Base-by-base conservation (phyloP, 2,797 vertebrate species). In the Aphelocoma californica region DNA sequence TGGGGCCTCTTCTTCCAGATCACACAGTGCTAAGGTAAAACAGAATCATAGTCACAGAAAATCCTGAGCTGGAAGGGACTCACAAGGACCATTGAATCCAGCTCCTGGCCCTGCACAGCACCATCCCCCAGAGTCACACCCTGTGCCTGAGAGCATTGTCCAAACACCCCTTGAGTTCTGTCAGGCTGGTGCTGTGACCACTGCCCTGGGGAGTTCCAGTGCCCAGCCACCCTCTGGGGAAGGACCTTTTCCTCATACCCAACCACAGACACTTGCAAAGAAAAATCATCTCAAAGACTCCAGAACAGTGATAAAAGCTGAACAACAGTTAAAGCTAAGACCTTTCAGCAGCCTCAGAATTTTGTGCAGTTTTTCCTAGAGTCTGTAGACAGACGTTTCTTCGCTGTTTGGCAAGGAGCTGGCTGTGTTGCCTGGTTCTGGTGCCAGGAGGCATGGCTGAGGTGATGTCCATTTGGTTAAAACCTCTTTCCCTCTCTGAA, bases 21-120 rank as follows among this genome's bases (percentile, higher is more conserved):
- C 9, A 58, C 1, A 2, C 2, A 16, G 18, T 7, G 1, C 32
- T 34, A 20, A 54, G 20, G 31, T 17, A 71, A 74, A 88, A 34
- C 4, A n/a, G 32, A 65, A 25, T 20, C 44, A 44, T 5, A 57
- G 2, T 20, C n/a, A 12, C 9, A n/a, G 44, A 36, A 28, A 3
- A 36, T 2, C 1, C 20, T 45, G 53, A 60, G 8, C 4, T 73
- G 38, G 16, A 29, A 56, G 14, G 18, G 13, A 29, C 9, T 2
- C 36, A 15, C 6, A 38, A 44, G 32, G 32, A 56, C 10, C 11
- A 50, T 3, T 4, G 0, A 36, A 18, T 6, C 13, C 48, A 56
- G 0, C 0, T 25, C 26, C 23, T 82, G 56, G 0, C 42, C 13
- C 26, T 47, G 54, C 70, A 3, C 26, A 54, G 40, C 28, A 8